Percentiles rank a stretch among this genome's conserved stretches.
Conservation (phyloP, 2,888 invertebrate genomes). For the Tachina lurida region DNA sequence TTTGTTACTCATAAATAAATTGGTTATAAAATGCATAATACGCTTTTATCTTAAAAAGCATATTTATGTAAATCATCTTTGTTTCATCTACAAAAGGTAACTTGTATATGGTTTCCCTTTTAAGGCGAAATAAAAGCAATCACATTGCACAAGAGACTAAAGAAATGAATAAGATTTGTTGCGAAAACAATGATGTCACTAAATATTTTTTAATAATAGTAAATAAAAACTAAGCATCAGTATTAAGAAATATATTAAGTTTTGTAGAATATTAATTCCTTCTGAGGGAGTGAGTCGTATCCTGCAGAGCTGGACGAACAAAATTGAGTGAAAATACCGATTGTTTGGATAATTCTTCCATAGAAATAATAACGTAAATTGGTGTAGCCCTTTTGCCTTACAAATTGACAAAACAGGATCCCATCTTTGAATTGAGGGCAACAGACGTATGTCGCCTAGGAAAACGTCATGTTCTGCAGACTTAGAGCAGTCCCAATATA, state of each 20-base stretch:
- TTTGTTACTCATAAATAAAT: neutral
- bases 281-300: neutral
- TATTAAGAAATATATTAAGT: too few relatives aligned
- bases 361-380: too few relatives aligned
- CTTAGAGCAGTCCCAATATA: too few relatives aligned
- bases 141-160: slow-evolving; percentile 18
- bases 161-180: slow-evolving; percentile 1
- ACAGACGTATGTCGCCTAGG: too few relatives aligned
- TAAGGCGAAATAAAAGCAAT: slow-evolving; percentile 47
- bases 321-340: too few relatives aligned
- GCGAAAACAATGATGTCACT: slow-evolving; percentile 20
- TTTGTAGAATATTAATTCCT: neutral
- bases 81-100: slow-evolving; percentile 3
- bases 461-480: too few relatives aligned
- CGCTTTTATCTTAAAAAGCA: neutral
- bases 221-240: neutral
- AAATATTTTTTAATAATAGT: neutral
- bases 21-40: neutral
- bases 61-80: slow-evolving; percentile 46
- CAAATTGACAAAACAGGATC: too few relatives aligned
- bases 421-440: too few relatives aligned
- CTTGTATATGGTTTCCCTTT: slow-evolving; percentile 38
- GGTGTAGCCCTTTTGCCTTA: too few relatives aligned
- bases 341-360: too few relatives aligned
- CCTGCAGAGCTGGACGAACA: too few relatives aligned